Evolutionary conservation across 2,888 invertebrate species (phyloP), one percentile per base, ranked within the genome.

Genomic region (Luperina testacea): DNA sequence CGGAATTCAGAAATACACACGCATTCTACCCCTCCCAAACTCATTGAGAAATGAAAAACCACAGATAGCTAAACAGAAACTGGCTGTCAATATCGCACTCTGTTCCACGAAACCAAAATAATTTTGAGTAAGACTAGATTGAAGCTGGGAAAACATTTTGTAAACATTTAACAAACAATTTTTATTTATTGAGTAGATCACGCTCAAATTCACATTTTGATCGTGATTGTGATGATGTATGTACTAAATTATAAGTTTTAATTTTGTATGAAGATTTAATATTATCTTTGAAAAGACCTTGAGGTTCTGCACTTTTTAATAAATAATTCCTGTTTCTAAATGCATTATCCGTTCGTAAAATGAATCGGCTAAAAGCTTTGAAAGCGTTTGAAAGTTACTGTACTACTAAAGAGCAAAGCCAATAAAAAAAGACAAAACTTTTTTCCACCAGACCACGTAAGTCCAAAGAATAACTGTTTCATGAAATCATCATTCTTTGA

Each of bases 21-120:
- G 95, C 96, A 96, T 94, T 95, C 92, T 93, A 96, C 96, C 96
- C 96, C 96, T 96, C 96, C 96, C 95, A 95, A 95, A 95, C 95
- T 95, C 94, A 95, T 95, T 95, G 93, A 94, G 95, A 94, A 95
- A 95, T 96, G 94, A 95, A 94, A 94, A 93, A 90, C 93, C 94
- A 95, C 94, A 95, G 94, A 93, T 93, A 90, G 85, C 76, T 87
- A 86, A 88, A 85, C 82, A 80, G 67, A 84, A 82, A 86, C 87
- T 79, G 61, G 78, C 89, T 90, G 90, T 90, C 92, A 90, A 74
- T 88, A 88, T 89, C 85, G 84, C 89, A 90, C 88, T 87, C 86
- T 65, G 53, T 83, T 84, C 48, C 15, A 48, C 15, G 84, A 75
- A 27, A 68, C 27, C 15, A 68, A 75, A 68, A 61, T 53, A 15